Base-by-base conservation (phyloP, 2,888 invertebrate species). In the Monoplex corrugatus region DNA sequence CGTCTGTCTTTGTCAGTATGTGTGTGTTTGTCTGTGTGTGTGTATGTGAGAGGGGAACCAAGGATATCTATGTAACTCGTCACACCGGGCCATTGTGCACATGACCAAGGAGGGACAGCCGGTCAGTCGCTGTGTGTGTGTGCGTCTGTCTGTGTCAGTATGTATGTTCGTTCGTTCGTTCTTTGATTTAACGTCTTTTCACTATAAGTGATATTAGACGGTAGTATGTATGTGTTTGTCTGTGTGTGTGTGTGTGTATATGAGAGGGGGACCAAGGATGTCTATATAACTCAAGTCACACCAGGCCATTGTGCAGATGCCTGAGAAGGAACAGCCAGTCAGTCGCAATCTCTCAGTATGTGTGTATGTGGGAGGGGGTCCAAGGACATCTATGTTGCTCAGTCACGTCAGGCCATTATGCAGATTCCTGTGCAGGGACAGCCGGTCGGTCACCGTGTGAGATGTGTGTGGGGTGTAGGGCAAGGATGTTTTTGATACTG, bases 361-460 rank as follows among this genome's bases (percentile, higher is more conserved):
- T 99, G 95, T 98, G 98, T 96, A 98, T 99, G 95, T 99, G 98
- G 97, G 99, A 98, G 93, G n/a, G n/a, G n/a, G n/a, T n/a, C n/a
- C n/a, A 99, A 99, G 96, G 98, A 98, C 95, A 98, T 99, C 97
- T 97, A 99, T 95, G 99, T 99, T 94, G 98, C 99, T 97, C 97
- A 98, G 93, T 99, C 99, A 96, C 99, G 99, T 97, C 99, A 99
- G 97, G 98, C 98, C 96, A 98, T 98, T 89, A 99, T 99, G 93
- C 99, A 99, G 96, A 97, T 99, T 97, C 99, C 99, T 84, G 99
- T 99, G 96, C 99, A 99, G 96, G 99, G 99, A 75, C 99, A 99
- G 96, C 98, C 99, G 13, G 96, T 96, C 92, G 94, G 95, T n/a
- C 0, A 28, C 3, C 38, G 38, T 75, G 38, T 75, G 38, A 38